These are phyloP conservation scores for Trypoxylus dichotomus DNA, from an alignment of 1,140 invertebrate genomes.

Conservation along the genomic window DNA sequence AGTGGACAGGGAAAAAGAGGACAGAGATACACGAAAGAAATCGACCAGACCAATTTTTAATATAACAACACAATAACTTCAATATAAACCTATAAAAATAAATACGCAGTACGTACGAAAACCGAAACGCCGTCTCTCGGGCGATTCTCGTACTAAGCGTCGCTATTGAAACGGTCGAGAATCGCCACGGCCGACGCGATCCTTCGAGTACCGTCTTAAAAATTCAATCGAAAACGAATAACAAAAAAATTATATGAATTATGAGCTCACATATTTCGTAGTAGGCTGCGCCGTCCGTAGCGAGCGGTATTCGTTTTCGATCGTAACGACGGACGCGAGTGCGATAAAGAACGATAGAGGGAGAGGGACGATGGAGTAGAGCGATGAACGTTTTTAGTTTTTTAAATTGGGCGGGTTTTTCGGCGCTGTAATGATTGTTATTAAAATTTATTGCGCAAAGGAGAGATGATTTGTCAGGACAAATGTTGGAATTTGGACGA, in stretches of 20 bases:
- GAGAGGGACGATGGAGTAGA: background rate
- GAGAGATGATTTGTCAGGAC: background rate
- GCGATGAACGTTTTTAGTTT: background rate
- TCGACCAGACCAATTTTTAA: conserved; percentile 35
- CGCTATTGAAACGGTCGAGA: background rate
- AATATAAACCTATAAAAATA: conserved; percentile 37
- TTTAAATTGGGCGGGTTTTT: background rate
- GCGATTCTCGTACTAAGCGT: background rate
- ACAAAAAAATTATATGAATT: conserved; percentile 38
- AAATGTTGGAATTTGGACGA: background rate
- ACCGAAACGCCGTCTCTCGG: background rate
- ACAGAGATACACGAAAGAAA: background rate
- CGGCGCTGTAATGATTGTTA: background rate
- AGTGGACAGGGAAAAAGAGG: background rate
- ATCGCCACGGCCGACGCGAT: background rate
- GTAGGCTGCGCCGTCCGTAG: background rate
- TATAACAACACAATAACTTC: conserved; percentile 37
- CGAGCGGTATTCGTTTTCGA: background rate
- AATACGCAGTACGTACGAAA: conserved; percentile 28
- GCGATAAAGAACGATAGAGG: background rate
- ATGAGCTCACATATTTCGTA: conserved; percentile 38
- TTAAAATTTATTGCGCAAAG: conserved; percentile 7
- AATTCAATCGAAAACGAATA: conserved; percentile 40
- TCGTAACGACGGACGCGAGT: background rate
- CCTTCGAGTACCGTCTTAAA: conserved; percentile 29